Conservation (phyloP, 2,888 invertebrate species). For the Chaitophorus viminalis region DNA sequence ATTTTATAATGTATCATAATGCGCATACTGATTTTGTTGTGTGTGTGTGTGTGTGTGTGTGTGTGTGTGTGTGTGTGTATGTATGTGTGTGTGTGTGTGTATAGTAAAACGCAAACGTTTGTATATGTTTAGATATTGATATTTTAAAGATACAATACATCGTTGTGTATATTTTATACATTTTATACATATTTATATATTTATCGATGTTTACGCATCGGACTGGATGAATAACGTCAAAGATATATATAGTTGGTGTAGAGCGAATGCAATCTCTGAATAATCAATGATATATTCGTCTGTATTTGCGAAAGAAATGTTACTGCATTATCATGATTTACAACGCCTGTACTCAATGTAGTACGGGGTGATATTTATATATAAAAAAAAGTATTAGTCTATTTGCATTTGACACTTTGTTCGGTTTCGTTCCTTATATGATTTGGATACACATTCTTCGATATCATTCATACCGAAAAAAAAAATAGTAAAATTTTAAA, state of each 20-base stretch:
- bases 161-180: background rate
- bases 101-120: background rate
- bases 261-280: background rate
- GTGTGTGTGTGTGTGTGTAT: too few relatives aligned
- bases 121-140: background rate
- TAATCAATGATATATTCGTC: slow-evolving; percentile 2
- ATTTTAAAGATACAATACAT: background rate
- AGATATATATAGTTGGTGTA: background rate
- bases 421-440: background rate
- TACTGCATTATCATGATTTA: slow-evolving; percentile 2
- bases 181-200: background rate
- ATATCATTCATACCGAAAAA: background rate
- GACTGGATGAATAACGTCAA: background rate
- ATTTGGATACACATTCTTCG: background rate
- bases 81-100: background rate
- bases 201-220: background rate
- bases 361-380: background rate
- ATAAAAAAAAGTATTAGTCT: background rate
- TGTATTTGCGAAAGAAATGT: background rate
- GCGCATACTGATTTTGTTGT: background rate
- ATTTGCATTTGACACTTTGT: background rate
- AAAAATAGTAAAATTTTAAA: too few relatives aligned
- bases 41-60: too few relatives aligned
- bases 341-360: background rate
- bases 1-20: too few relatives aligned